Conservation (phyloP, 2,888 invertebrate genomes). For the Melinopterus prodromus region DNA sequence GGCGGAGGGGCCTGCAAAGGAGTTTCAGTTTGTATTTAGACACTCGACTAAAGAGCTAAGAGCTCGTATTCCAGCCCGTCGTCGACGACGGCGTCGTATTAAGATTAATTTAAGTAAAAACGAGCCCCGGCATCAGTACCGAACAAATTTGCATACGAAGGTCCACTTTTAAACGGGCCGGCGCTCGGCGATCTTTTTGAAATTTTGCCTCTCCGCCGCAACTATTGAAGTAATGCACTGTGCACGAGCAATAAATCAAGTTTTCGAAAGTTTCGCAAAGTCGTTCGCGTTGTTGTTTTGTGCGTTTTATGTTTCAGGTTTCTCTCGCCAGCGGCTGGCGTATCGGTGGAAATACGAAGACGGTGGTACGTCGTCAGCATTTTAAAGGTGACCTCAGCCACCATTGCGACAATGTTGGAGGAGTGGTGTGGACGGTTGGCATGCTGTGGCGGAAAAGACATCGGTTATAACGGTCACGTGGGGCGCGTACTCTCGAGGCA, state of each 20-base stretch:
- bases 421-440: neutral
- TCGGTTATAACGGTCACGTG: neutral
- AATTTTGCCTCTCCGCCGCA: neutral
- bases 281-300: neutral
- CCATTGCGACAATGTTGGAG: neutral
- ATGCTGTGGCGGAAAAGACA: neutral
- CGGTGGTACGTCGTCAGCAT: neutral
- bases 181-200: neutral
- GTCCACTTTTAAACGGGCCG: neutral
- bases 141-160: neutral
- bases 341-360: neutral
- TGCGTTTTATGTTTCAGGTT: neutral
- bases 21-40: neutral
- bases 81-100: neutral
- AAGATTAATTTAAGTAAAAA: neutral
- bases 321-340: neutral
- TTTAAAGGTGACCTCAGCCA: neutral
- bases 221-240: neutral
- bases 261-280: neutral
- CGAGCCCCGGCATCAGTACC: neutral
- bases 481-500: neutral
- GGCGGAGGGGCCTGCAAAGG: neutral
- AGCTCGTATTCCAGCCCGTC: neutral
- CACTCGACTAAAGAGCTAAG: neutral
- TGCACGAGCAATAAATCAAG: neutral